Percentiles rank a stretch among this genome's conserved stretches.
Conservation (phyloP, 2,888 invertebrate species). For the Anticlea derivata region DNA sequence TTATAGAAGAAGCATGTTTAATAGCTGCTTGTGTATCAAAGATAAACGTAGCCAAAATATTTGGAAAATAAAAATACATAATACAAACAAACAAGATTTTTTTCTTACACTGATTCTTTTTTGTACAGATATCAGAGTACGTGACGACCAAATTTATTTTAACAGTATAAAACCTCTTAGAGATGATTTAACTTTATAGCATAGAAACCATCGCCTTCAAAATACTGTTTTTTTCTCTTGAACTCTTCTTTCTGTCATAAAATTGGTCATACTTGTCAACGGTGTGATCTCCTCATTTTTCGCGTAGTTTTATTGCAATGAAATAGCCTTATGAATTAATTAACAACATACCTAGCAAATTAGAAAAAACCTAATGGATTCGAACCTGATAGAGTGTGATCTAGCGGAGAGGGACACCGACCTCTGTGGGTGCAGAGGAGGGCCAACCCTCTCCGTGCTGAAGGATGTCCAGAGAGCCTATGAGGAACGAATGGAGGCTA, state of each 20-base stretch:
- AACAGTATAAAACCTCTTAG: background rate
- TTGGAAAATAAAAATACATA: slow-evolving; percentile 30
- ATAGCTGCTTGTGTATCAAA: slow-evolving; percentile 7
- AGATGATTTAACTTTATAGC: too few relatives aligned
- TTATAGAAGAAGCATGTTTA: background rate
- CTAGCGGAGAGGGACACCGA: slow-evolving; percentile 47
- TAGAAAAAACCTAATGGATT: slow-evolving; percentile 42
- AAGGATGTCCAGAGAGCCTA: slow-evolving; percentile 86
- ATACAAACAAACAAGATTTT: slow-evolving; percentile 8
- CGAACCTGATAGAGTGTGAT: slow-evolving; percentile 48
- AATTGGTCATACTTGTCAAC: slow-evolving; percentile 21
- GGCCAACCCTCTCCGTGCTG: slow-evolving; percentile 74
- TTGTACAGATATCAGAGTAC: too few relatives aligned
- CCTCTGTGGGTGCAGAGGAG: slow-evolving; percentile 49
- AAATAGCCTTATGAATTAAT: slow-evolving; percentile 3
- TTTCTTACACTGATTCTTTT: too few relatives aligned
- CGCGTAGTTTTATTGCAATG: slow-evolving; percentile 14
- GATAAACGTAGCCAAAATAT: slow-evolving; percentile 28
- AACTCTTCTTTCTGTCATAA: slow-evolving; percentile 15
- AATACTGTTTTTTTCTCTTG: background rate
- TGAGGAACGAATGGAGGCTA: slow-evolving; percentile 82
- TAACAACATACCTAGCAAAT: background rate
- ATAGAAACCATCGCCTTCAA: too few relatives aligned
- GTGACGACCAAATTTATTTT: too few relatives aligned
- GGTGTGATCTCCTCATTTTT: background rate